Conservation (phyloP, 2,113 vertebrate species). For the Penelope pileata region DNA sequence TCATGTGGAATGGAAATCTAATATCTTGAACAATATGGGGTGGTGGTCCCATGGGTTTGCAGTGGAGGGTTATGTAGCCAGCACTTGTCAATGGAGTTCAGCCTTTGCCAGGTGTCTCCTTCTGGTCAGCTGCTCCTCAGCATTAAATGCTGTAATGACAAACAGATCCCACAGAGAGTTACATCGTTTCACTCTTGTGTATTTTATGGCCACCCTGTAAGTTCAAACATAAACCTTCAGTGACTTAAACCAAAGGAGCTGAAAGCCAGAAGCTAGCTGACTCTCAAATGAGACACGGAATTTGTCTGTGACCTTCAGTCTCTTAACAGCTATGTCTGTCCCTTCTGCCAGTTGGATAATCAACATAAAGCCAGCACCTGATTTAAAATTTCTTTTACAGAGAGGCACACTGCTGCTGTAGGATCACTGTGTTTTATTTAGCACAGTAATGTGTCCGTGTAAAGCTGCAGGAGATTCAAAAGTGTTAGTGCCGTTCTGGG, state of each 20-base stretch:
- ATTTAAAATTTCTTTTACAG: slow-evolving; percentile 1
- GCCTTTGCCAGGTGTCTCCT: neutral
- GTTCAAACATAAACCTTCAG: neutral
- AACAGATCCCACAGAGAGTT: neutral
- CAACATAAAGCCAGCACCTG: slow-evolving; percentile 9
- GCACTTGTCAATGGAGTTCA: neutral
- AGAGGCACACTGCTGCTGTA: neutral
- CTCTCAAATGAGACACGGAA: neutral
- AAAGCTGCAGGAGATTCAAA: slow-evolving; percentile 1
- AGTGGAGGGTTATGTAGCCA: neutral
- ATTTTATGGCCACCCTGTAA: neutral
- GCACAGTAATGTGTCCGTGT: neutral
- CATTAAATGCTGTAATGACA: neutral
- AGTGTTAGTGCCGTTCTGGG: neutral
- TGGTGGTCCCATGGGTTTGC: neutral
- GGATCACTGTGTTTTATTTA: neutral
- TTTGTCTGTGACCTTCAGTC: slow-evolving; percentile 39
- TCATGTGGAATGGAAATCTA: neutral
- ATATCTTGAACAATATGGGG: neutral
- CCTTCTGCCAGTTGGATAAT: slow-evolving; percentile 37
- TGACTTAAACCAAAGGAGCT: neutral
- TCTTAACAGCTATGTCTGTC: slow-evolving; percentile 1
- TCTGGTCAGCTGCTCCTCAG: neutral
- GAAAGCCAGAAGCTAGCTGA: neutral
- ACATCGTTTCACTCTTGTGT: neutral